phyloP scores from a whole-genome alignment of 2,797 vertebrate species.

The Bradypodion ventrale region DNA sequence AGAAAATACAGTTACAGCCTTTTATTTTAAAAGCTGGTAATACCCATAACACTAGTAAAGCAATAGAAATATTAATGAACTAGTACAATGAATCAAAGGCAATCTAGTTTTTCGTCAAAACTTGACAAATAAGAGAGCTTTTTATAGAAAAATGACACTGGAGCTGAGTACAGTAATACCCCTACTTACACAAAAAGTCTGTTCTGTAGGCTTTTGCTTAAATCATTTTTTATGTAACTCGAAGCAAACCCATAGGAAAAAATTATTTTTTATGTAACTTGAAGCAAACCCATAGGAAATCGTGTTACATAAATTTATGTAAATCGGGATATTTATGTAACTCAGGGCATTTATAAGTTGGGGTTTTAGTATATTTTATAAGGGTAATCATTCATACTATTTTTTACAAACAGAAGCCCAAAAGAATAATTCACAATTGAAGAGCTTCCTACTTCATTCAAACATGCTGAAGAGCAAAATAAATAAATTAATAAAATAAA shows the following conservation, averaged over 20 bases:
- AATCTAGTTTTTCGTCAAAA: constrained; percentile 49
- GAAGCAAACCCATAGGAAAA: no score
- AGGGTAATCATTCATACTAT: constrained; percentile 41
- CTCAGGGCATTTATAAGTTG: no score
- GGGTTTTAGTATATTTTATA: no score
- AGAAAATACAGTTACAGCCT: constrained; percentile 7
- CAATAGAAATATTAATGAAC: constrained; percentile 47
- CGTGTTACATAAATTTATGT: no score
- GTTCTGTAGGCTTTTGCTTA: no score
- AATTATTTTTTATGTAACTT: no score
- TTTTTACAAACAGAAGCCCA: constrained; percentile 50
- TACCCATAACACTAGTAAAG: constrained; percentile 18
- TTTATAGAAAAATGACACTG: constrained; percentile 35
- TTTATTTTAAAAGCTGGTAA: constrained; percentile 45
- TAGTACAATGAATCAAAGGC: constrained; percentile 41
- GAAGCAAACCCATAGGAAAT: no score
- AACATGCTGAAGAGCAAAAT: constrained; percentile 17
- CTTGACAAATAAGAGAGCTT: constrained; percentile 36
- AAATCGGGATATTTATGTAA: no score
- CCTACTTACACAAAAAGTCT: no score
- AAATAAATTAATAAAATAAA: not conserved
- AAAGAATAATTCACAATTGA: constrained; percentile 45
- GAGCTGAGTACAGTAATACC: no score
- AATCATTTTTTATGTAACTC: no score
- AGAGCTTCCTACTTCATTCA: constrained; percentile 14